Percentiles rank a stretch among this genome's conserved stretches.
Evolutionary conservation across 2,797 vertebrate genomes (phyloP).

Genomic region (Brachyrhaphis roseni): DNA sequence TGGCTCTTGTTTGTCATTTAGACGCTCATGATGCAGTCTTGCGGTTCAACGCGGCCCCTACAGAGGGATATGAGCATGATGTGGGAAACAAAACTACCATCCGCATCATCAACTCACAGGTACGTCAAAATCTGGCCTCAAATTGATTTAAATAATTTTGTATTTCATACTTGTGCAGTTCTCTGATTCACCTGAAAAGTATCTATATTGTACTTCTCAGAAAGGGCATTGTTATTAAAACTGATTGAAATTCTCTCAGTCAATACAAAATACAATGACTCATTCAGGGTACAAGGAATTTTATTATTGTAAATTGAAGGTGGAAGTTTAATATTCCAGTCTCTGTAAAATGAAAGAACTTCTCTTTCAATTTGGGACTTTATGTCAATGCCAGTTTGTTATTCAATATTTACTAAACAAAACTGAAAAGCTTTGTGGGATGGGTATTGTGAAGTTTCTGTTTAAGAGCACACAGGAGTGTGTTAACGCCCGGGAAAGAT

Average conservation of each 20-base stretch:
- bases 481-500: not conserved
- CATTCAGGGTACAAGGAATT: not conserved
- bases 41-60: constrained; percentile 96
- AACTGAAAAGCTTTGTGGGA: not conserved
- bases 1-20: constrained; percentile 61
- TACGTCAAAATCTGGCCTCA: constrained; percentile 65
- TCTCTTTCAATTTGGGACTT: not conserved
- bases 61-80: constrained; percentile 91
- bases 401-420: not conserved
- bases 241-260: not conserved
- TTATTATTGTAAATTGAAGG: not conserved
- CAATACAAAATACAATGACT: not conserved
- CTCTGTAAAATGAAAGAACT: not conserved
- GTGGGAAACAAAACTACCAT: constrained; percentile 97
- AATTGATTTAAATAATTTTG: not conserved
- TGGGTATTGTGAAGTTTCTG: not conserved
- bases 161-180: not conserved
- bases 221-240: not conserved
- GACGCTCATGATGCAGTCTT: constrained; percentile 96
- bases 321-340: not conserved
- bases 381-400: not conserved
- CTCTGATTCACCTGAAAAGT: not conserved
- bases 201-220: not conserved
- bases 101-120: constrained; percentile 98
- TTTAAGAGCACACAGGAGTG: not conserved